These are phyloP conservation scores for Megalops cyprinoides DNA, from an alignment of 2,797 vertebrate genomes.

Conservation along the genomic window DNA sequence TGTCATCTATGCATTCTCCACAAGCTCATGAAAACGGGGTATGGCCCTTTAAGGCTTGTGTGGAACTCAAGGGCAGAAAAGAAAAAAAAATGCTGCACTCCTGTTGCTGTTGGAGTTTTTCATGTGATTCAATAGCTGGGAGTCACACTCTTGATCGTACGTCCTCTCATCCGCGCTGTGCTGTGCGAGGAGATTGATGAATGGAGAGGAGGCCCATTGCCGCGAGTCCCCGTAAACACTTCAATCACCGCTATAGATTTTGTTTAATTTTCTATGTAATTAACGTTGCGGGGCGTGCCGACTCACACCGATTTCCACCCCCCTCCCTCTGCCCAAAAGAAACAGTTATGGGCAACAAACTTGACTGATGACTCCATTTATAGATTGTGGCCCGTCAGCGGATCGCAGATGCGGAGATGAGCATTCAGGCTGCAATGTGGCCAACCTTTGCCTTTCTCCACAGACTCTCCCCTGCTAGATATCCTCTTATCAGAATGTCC, in stretches of 20 bases:
- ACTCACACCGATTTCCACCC: too few relatives aligned
- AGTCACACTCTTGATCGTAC: conserved; percentile 48
- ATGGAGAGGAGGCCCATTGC: conserved; percentile 31
- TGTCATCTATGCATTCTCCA: conserved; percentile 51
- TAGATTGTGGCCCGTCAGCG: conserved; percentile 38
- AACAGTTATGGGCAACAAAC: conserved; percentile 38
- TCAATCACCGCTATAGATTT: conserved; percentile 45
- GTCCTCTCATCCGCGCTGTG: conserved; percentile 43
- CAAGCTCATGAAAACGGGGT: background rate
- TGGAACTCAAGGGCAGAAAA: too few relatives aligned
- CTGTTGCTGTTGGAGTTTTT: conserved; percentile 40
- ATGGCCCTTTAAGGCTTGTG: background rate
- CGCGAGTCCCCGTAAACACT: conserved; percentile 37
- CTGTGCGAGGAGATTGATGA: conserved; percentile 35
- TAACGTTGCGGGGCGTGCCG: conserved; percentile 30
- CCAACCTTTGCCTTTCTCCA: conserved; percentile 61
- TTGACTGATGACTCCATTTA: conserved; percentile 55
- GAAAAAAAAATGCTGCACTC: background rate
- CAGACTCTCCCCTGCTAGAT: conserved; percentile 63
- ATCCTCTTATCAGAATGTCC: conserved; percentile 65
- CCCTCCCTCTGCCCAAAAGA: conserved; percentile 3
- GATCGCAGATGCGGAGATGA: conserved; percentile 38
- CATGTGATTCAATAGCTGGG: conserved; percentile 44
- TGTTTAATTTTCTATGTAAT: conserved; percentile 49
- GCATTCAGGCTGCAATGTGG: conserved; percentile 58